These are phyloP conservation scores for Threskiornis aethiopicus DNA, from an alignment of 2,797 vertebrate species.

Conservation along the genomic window DNA sequence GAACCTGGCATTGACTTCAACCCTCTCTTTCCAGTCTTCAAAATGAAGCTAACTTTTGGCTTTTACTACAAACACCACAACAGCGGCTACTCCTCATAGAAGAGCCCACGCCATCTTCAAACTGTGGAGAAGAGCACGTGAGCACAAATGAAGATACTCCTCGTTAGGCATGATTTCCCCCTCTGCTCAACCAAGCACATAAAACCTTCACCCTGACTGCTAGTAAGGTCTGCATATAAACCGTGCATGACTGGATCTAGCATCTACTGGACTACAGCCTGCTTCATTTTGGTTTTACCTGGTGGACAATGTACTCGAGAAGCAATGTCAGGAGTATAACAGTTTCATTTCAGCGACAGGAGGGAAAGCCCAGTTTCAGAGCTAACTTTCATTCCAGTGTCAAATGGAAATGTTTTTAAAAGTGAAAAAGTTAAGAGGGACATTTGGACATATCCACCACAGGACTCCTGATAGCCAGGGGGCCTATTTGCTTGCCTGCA, in stretches of 20 bases:
- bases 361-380: background rate
- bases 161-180: background rate
- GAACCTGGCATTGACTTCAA: background rate
- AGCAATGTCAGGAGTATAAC: background rate
- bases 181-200: background rate
- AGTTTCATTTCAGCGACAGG: background rate
- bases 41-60: background rate
- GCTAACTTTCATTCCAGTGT: background rate
- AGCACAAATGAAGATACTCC: background rate
- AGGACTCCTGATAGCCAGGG: background rate
- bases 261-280: background rate
- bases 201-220: background rate
- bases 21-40: background rate
- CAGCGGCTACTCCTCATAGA: background rate
- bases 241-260: background rate
- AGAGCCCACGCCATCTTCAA: background rate
- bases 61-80: background rate
- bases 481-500: background rate
- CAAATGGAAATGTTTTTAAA: background rate
- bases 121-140: background rate
- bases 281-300: background rate
- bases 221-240: background rate
- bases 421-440: background rate
- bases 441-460: background rate
- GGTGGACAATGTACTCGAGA: background rate